Evolutionary conservation across 2,888 invertebrate genomes (phyloP), one percentile per base, ranked within the genome.

Genomic region (Subacronicta megacephala): DNA sequence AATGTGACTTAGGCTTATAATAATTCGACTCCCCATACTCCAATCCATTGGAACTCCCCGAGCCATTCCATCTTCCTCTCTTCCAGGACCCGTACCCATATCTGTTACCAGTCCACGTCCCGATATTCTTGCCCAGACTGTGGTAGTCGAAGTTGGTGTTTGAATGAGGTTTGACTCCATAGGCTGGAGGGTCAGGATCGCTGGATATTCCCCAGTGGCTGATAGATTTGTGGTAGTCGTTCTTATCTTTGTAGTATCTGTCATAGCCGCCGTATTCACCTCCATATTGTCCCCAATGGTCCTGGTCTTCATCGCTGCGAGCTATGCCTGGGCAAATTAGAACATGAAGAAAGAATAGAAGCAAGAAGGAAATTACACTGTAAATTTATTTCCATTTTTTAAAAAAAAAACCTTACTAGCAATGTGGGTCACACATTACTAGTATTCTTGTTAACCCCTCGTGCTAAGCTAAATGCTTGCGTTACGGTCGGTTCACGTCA

Each of bases 231-330:
- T 90, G 88, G 51, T 91, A 92, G 26, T 93, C 92, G 3, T 88
- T 87, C 12, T 85, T 75, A 52, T 94, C 86, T 54, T 93, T 92
- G 55, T 93, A 93, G 36, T 92, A 92, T 1, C 77, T 75, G 17
- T 87, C 82, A 16, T 81, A 78, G 0, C 89, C 89, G 0, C 93
- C 92, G 70, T 97, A 96, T 10, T 89, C 89, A 0, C 96, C 95
- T 0, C 96, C 96, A 71, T 96, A 96, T 56, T 94, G 92, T 0
- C 95, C 95, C 95, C 95, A 96, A 20, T 89, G 89, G 40, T 93
- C 92, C 33, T 92, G 87, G 0, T 90, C 88, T 0, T 89, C 88
- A 3, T 87, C 81, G 52, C 83, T 87, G 51, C 89, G 83, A 3
- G 83, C 90, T 52, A 85, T 17, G 0, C 91, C 94, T 67, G 64